A percentile compares a stretch with the other conserved stretches of the same genome.
Conservation (phyloP, 2,797 vertebrate genomes). For the Rallus crepitans region DNA sequence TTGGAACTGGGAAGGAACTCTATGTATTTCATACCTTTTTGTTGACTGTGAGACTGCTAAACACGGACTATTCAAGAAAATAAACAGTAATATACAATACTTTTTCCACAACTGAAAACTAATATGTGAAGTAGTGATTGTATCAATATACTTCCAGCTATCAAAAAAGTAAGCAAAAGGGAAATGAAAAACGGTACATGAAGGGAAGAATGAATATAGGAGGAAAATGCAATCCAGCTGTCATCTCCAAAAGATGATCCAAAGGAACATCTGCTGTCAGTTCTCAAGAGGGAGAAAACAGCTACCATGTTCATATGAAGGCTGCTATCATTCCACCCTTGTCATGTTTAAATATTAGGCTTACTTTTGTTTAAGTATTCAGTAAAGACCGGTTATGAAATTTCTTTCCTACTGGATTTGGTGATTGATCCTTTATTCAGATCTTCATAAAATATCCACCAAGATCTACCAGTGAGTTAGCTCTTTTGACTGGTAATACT, state of each 20-base stretch:
- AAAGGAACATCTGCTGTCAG: not conserved
- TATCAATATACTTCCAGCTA: not conserved
- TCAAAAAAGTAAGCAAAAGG: slow-evolving; percentile 16
- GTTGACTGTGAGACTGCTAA: not conserved
- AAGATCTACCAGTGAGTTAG: not conserved
- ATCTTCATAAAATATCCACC: slow-evolving; percentile 56
- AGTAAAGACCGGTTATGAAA: not conserved
- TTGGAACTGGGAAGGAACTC: not conserved
- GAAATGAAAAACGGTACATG: slow-evolving; percentile 1
- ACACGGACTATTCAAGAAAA: not conserved
- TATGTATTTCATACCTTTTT: not conserved
- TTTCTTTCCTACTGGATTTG: not conserved
- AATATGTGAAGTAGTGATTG: not conserved
- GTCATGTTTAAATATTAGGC: slow-evolving; percentile 7
- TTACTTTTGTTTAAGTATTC: slow-evolving; percentile 39
- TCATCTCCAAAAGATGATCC: not conserved
- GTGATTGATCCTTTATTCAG: slow-evolving; percentile 67
- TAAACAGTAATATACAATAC: not conserved
- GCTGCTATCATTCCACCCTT: not conserved
- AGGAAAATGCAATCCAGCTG: not conserved
- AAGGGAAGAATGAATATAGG: not conserved
- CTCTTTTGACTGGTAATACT: not conserved
- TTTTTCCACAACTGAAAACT: not conserved
- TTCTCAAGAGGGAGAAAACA: not conserved
- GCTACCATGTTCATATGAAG: not conserved